Conservation (phyloP, 2,797 vertebrate genomes). For the Chelmon rostratus region DNA sequence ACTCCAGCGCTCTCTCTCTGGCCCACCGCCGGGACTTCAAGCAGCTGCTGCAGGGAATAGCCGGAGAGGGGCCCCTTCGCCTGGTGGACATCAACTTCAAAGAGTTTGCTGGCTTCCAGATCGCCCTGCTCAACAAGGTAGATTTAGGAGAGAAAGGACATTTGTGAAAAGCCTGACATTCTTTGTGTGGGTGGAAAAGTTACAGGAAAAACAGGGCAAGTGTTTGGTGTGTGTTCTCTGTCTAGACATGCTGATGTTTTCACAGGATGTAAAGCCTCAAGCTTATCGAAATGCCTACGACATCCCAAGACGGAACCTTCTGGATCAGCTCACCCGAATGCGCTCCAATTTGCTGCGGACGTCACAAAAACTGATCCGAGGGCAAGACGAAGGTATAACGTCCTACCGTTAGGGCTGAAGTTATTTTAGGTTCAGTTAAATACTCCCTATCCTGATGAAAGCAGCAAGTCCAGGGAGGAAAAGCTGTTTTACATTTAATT, state of each 20-base stretch:
- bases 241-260: slow-evolving; percentile 9
- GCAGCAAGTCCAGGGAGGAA: neutral
- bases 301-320: slow-evolving; percentile 93
- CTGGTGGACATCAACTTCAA: slow-evolving; percentile 93
- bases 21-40: slow-evolving; percentile 93
- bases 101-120: slow-evolving; percentile 96
- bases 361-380: slow-evolving; percentile 91
- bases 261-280: slow-evolving; percentile 96
- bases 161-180: slow-evolving; percentile 12
- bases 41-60: slow-evolving; percentile 94
- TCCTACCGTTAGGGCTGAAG: neutral
- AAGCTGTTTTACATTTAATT: neutral
- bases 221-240: neutral
- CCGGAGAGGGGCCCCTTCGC: slow-evolving; percentile 90
- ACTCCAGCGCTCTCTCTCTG: slow-evolving; percentile 90
- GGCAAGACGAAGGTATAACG: slow-evolving; percentile 94
- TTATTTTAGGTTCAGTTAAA: no score
- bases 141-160: neutral
- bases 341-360: slow-evolving; percentile 95
- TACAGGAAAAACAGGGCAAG: neutral
- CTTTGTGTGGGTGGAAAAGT: neutral
- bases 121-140: slow-evolving; percentile 97
- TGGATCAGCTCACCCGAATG: slow-evolving; percentile 98
- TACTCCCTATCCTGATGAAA: neutral
- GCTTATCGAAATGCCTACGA: slow-evolving; percentile 97